Evolutionary conservation across 2,113 vertebrate species (phyloP).

Genomic region (Eonycteris spelaea): DNA sequence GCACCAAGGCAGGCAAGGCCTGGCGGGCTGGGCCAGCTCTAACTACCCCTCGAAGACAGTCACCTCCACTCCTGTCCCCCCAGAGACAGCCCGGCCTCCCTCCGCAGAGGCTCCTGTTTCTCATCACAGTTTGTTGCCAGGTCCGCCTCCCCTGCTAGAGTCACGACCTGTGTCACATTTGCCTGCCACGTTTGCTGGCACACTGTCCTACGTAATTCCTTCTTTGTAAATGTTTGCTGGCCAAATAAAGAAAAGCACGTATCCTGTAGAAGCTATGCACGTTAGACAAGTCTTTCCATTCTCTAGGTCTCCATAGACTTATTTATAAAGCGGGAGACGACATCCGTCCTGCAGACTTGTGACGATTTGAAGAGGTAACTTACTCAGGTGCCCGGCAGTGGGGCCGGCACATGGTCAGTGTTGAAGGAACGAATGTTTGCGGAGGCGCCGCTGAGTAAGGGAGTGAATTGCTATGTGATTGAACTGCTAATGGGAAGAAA

Average conservation of each 20-base stretch:
- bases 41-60: background rate
- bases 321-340: background rate
- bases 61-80: background rate
- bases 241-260: background rate
- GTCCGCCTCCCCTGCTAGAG: background rate
- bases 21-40: no score
- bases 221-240: background rate
- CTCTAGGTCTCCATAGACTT: background rate
- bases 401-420: background rate
- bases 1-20: background rate
- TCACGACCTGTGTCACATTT: background rate
- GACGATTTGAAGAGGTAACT: background rate
- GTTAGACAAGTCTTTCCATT: background rate
- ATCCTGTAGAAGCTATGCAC: background rate
- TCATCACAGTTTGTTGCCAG: background rate
- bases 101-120: background rate
- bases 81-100: background rate
- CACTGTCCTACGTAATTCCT: background rate
- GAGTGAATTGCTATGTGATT: background rate
- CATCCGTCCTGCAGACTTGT: background rate
- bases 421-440: background rate
- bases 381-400: background rate
- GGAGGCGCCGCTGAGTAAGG: background rate
- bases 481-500: background rate
- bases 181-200: background rate